Conservation (phyloP, 1,140 invertebrate species). For the Stegodyphus dumicola region DNA sequence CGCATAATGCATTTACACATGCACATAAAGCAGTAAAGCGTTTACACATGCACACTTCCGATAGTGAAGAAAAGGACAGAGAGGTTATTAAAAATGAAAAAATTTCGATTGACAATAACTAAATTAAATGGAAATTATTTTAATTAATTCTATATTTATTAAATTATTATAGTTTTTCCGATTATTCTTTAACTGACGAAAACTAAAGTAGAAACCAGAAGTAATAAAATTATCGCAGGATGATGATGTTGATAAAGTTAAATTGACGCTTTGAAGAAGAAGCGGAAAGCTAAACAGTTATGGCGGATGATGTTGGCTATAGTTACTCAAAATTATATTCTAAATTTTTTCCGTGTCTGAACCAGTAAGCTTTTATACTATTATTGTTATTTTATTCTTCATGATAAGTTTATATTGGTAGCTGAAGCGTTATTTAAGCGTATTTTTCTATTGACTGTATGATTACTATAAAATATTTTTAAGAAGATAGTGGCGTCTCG, state of each 20-base stretch:
- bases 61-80: no score
- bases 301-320: conserved; percentile 54
- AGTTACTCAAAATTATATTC: conserved; percentile 46
- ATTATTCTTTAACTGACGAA: no score
- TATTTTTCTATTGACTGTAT: neutral
- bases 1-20: no score
- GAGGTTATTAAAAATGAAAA: no score
- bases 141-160: no score
- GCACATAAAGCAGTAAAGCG: no score
- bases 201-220: no score
- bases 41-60: no score
- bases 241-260: neutral
- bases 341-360: conserved; percentile 41
- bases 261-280: conserved; percentile 55
- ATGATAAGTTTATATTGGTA: neutral
- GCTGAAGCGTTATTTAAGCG: neutral
- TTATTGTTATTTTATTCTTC: neutral
- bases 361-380: conserved; percentile 16
- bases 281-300: conserved; percentile 44
- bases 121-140: no score
- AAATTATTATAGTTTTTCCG: no score
- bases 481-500: conserved; percentile 42
- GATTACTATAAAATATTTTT: neutral
- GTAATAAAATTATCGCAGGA: no score
- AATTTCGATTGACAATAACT: no score